A percentile compares a stretch with the other conserved stretches of the same genome.
Evolutionary conservation across 2,113 vertebrate species (phyloP).

Genomic region (Amphilophus citrinellus): DNA sequence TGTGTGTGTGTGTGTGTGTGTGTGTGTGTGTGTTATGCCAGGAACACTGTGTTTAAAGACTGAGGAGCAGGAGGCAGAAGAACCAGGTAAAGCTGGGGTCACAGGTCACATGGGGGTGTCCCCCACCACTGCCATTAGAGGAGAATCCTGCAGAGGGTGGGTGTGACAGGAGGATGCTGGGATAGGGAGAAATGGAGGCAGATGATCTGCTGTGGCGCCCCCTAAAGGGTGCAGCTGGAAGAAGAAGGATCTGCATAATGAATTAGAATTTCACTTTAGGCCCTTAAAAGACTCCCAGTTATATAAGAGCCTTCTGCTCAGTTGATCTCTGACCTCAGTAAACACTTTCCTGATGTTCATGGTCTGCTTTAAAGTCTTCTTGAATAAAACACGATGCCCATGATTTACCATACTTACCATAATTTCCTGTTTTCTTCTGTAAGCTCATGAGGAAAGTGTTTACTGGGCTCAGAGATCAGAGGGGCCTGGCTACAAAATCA

Average conservation of each 20-base stretch:
- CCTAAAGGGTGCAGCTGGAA: neutral
- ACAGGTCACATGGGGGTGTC: neutral
- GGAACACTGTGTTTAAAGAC: neutral
- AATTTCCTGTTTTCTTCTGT: neutral
- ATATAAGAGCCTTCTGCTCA: neutral
- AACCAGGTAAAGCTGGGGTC: neutral
- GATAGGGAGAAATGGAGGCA: neutral
- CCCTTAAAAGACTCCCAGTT: neutral
- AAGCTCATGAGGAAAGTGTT: neutral
- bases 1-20: too few species aligned
- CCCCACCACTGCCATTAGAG: neutral
- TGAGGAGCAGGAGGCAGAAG: neutral
- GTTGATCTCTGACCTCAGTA: neutral
- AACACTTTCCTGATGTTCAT: neutral
- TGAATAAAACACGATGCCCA: neutral
- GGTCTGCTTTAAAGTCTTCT: neutral
- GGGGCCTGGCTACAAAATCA: neutral
- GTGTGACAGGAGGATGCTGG: neutral
- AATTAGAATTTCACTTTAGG: neutral
- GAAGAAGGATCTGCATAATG: fast-evolving
- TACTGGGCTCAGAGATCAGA: neutral
- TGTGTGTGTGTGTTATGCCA: neutral
- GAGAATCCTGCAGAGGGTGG: neutral
- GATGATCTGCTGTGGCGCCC: neutral
- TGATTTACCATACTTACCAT: neutral